Evolutionary conservation across 1,140 invertebrate species (phyloP).

Genomic region (Adoxophyes honmai): DNA sequence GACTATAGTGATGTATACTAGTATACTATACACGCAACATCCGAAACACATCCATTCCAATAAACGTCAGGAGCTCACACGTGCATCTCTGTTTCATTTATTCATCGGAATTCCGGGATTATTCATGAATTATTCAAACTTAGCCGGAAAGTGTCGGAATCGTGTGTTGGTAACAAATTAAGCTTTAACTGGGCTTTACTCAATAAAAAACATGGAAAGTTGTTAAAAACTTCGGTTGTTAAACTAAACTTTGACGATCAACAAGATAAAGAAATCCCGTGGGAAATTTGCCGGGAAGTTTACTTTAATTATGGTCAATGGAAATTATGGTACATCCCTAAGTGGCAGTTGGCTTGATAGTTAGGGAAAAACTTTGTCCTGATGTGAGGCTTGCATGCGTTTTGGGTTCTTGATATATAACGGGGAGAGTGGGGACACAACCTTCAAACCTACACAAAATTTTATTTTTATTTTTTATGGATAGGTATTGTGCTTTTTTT

Average conservation of each 20-base stretch:
- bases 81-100: conserved; percentile 11
- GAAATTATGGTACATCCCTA: neutral
- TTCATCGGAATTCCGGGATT: neutral
- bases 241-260: conserved; percentile 6
- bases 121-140: conserved; percentile 13
- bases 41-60: conserved; percentile 12
- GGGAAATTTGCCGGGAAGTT: conserved; percentile 7
- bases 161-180: neutral
- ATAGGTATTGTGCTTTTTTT: no score
- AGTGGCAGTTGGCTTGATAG: neutral
- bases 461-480: no score
- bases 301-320: neutral
- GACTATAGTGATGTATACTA: no score
- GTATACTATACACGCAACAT: neutral
- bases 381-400: no score
- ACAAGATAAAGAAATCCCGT: conserved; percentile 9
- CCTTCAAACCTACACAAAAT: no score
- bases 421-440: no score
- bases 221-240: conserved; percentile 7
- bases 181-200: neutral
- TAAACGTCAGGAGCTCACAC: conserved; percentile 4
- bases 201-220: conserved; percentile 4
- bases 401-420: no score
- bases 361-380: neutral
- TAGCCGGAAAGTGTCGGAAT: neutral